Conservation (phyloP, 2,888 invertebrate species). For the Leptinotarsa haldemani region DNA sequence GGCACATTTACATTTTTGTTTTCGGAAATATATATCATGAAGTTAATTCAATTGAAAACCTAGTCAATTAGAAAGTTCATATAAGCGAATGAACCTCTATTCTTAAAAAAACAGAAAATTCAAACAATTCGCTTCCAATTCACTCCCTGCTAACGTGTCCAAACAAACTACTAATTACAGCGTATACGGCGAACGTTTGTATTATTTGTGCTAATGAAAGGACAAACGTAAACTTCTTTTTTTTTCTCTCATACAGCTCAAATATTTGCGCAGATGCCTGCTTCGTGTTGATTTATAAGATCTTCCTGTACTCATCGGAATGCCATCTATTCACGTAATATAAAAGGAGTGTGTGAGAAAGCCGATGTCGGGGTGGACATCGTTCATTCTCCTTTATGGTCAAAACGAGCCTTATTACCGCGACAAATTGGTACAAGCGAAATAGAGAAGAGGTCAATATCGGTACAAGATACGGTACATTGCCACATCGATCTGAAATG, state of each 20-base stretch:
- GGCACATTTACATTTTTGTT: too few species aligned
- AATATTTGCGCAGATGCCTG: conserved; percentile 15
- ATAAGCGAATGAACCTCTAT: too few species aligned
- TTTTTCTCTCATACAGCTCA: background rate
- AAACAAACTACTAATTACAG: conserved; percentile 8
- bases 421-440: conserved; percentile 34
- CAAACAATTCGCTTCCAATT: background rate
- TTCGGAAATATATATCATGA: too few species aligned
- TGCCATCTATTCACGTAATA: conserved; percentile 32
- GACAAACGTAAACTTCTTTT: background rate
- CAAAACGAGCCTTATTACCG: conserved; percentile 33
- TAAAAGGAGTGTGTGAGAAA: conserved; percentile 32
- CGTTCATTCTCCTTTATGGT: conserved; percentile 37
- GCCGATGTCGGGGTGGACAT: conserved; percentile 34
- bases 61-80: too few species aligned
- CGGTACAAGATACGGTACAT: conserved; percentile 35
- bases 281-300: conserved; percentile 18
- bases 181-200: background rate
- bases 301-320: background rate
- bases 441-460: conserved; percentile 32
- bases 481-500: conserved; percentile 11
- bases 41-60: too few species aligned
- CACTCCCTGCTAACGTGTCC: background rate
- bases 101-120: background rate
- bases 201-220: background rate